Conservation (phyloP, 1,140 invertebrate genomes). For the Dreissena polymorpha region DNA sequence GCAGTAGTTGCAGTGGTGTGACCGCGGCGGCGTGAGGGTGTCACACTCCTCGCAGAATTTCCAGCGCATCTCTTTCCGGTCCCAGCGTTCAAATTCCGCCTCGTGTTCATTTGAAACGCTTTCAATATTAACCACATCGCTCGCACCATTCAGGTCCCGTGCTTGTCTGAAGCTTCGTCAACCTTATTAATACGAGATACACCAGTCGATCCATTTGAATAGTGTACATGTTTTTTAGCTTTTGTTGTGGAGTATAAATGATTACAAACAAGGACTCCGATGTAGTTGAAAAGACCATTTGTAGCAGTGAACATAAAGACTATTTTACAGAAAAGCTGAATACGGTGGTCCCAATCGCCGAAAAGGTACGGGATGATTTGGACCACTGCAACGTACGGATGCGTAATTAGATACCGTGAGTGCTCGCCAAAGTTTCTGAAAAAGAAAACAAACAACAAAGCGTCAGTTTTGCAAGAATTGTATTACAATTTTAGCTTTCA, state of each 20-base stretch:
- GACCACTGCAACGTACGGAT: conserved; percentile 56
- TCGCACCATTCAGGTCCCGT: too few species aligned
- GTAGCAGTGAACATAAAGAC: conserved; percentile 50
- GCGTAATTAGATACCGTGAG: conserved; percentile 8
- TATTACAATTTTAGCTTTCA: too few species aligned
- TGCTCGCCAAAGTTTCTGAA: too few species aligned
- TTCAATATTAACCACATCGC: too few species aligned
- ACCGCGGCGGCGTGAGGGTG: conserved; percentile 61
- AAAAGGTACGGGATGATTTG: conserved; percentile 63
- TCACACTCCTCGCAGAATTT: conserved; percentile 60
- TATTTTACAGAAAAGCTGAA: conserved; percentile 65
- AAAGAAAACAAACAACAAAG: too few species aligned
- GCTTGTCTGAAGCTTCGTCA: too few species aligned
- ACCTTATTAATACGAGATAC: background rate
- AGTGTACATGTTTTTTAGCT: conserved; percentile 38
- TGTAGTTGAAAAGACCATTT: conserved; percentile 60
- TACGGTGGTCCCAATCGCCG: conserved; percentile 55
- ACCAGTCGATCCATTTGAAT: background rate
- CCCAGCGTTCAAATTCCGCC: too few species aligned
- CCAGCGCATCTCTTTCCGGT: conserved; percentile 41
- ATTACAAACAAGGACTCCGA: conserved; percentile 59
- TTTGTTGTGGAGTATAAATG: conserved; percentile 42
- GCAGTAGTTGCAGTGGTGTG: conserved; percentile 70
- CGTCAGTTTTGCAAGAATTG: too few species aligned
- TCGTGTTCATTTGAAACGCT: too few species aligned